Evolutionary conservation across 2,113 vertebrate species (phyloP).

Genomic region (Psittacus erithacus): DNA sequence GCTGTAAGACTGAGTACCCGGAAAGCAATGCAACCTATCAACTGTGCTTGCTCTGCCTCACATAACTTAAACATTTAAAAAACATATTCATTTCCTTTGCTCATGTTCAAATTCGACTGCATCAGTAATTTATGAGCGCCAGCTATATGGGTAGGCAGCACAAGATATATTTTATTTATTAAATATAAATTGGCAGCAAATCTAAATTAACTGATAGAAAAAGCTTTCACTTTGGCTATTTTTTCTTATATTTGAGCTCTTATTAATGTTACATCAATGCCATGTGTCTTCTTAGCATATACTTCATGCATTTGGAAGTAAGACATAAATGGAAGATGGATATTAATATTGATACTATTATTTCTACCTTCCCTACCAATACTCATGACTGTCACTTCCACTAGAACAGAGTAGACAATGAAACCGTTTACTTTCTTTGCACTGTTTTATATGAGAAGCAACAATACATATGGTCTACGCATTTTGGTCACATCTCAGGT

Average conservation of each 20-base stretch:
- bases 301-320: background rate
- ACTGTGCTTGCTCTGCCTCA: background rate
- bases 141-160: background rate
- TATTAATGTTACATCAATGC: background rate
- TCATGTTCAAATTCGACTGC: background rate
- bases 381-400: background rate
- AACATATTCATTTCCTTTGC: background rate
- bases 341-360: constrained; percentile 20
- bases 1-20: background rate
- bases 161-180: constrained; percentile 29
- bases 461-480: background rate
- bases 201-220: background rate
- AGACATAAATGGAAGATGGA: background rate
- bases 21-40: background rate
- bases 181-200: constrained; percentile 29
- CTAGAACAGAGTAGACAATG: background rate
- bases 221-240: background rate
- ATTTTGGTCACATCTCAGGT: background rate
- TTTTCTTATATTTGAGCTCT: constrained; percentile 4
- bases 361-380: background rate
- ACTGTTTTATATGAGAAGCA: background rate
- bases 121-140: background rate
- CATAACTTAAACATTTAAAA: background rate
- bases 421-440: background rate
- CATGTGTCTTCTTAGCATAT: background rate